These are phyloP conservation scores for Trematocara unimaculatum DNA, from an alignment of 2,113 vertebrate genomes.

Conservation along the genomic window DNA sequence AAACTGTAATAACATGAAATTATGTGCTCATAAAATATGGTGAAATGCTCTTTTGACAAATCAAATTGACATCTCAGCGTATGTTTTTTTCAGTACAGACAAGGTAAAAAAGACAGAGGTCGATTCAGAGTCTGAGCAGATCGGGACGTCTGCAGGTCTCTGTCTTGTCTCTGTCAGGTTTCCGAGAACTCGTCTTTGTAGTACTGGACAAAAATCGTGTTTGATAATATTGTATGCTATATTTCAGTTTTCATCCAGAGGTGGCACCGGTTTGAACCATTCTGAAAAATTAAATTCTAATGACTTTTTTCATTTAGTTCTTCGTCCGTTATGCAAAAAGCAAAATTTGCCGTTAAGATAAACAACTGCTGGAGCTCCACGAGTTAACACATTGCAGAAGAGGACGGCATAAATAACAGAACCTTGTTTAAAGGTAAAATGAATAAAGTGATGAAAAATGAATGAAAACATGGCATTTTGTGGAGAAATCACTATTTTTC, in stretches of 20 bases:
- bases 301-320: background rate
- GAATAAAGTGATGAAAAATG: background rate
- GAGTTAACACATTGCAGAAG: background rate
- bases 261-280: background rate
- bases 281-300: background rate
- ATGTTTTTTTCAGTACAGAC: background rate
- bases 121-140: background rate
- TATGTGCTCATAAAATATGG: constrained; percentile 9
- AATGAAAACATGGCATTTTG: background rate
- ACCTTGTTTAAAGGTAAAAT: background rate
- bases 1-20: background rate
- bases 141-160: background rate
- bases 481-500: background rate
- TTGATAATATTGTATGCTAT: background rate
- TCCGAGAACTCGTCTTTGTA: background rate
- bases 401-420: background rate
- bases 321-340: background rate
- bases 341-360: background rate
- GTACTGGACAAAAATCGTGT: fast-evolving
- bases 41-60: background rate
- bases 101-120: background rate
- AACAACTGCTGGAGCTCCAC: background rate
- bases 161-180: background rate
- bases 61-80: background rate
- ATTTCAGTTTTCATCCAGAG: background rate